Conservation (phyloP, 2,888 invertebrate species). For the Caenorhabditis sp. region DNA sequence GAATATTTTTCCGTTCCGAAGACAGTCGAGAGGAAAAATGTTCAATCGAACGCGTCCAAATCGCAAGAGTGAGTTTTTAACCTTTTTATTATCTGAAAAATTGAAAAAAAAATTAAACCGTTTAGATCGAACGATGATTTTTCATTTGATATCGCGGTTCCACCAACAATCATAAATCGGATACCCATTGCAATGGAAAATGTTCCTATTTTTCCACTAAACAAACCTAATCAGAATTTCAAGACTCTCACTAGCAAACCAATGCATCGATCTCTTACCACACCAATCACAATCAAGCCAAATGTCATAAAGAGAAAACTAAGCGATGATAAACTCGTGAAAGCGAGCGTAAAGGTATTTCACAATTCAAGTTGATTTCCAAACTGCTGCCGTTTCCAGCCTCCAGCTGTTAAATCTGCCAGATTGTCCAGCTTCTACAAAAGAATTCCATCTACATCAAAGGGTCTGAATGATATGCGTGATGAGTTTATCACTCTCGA, state of each 20-base stretch:
- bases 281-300: background rate
- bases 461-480: background rate
- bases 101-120: background rate
- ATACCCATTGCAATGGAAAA: background rate
- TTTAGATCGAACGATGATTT: slow-evolving; percentile 48
- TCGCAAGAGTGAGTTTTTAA: slow-evolving; percentile 41
- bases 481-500: slow-evolving; percentile 20
- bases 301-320: background rate
- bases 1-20: slow-evolving; percentile 29
- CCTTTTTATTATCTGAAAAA: background rate
- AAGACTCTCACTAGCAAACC: background rate
- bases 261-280: background rate
- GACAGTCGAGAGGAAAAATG: slow-evolving; percentile 4
- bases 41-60: too few relatives aligned
- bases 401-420: slow-evolving; percentile 16
- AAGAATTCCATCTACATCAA: slow-evolving; percentile 11
- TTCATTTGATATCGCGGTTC: slow-evolving; percentile 56
- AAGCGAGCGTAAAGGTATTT: too few relatives aligned
- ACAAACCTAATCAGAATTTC: background rate
- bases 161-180: slow-evolving; percentile 28
- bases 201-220: background rate
- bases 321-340: background rate
- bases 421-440: slow-evolving; percentile 46
- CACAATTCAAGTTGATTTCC: too few relatives aligned
- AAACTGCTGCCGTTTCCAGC: background rate